Base-by-base conservation (phyloP, 2,797 vertebrate species). In the Spea hammondii region DNA sequence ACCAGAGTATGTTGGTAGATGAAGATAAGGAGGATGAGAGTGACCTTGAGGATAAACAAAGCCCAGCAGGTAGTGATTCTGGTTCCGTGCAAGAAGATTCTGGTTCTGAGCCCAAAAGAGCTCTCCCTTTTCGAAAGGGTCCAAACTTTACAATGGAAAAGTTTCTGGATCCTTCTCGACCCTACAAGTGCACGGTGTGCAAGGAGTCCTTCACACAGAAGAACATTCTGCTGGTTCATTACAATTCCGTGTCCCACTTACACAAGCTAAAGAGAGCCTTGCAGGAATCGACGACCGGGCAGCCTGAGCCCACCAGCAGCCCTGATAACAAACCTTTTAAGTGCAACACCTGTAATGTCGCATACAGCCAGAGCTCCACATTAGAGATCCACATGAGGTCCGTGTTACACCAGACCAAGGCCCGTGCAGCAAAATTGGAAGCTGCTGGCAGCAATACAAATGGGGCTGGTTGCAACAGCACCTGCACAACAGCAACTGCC, bases 111-210 rank as follows among this genome's bases (percentile, higher is more conserved):
- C 97, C 97, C 1, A 99, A 99, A 88, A 92, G 98, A 84, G 97
- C 98, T 44, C 93, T 99, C 77, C 98, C 98, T 73, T 99, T 99
- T 89, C 93, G 98, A 83, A 99, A 99, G 85, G 98, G 98, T 68
- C 97, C 98, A 71, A 99, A 99, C 88, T 99, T 99, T 86, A 99
- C 98, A 4, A 98, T 99, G 97, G 98, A 99, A 85, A 99, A 99
- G 85, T 99, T 99, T 83, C 88, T 99, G 79, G 98, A 99, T 89
- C 97, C 98, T 1, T 99, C 98, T 86, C 95, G 97, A 79, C 98
- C 98, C 13, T 99, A 99, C 86, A 99, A 99, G 88, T 99, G 98
- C 87, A 99, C 98, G 0, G 98, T 99, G 55, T 99, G 98, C 91
- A 99, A 99, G 92, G 98, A 99, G 86, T 99, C 98, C 81, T 99